These are phyloP conservation scores for Syrphus vitripennis DNA, from an alignment of 2,888 invertebrate genomes.

Conservation along the genomic window DNA sequence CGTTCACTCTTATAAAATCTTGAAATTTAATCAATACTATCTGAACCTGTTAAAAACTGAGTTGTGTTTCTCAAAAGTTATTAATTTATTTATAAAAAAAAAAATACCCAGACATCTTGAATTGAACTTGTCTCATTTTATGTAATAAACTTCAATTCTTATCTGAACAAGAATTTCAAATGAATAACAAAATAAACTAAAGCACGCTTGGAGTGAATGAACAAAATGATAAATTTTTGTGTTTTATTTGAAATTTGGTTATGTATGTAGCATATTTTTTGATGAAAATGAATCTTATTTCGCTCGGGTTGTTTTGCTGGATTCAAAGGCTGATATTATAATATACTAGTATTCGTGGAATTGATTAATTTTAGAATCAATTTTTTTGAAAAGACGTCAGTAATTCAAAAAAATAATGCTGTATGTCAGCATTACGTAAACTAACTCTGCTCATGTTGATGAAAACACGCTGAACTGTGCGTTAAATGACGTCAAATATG, in stretches of 20 bases:
- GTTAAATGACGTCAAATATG: neutral
- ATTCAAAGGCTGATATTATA: neutral
- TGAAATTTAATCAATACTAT: conserved; percentile 20
- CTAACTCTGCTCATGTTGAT: too few relatives aligned
- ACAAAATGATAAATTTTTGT: conserved; percentile 30
- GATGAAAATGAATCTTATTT: too few relatives aligned
- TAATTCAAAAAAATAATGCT: neutral
- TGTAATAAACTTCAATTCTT: conserved; percentile 14
- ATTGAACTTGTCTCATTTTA: conserved; percentile 25
- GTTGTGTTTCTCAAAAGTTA: conserved; percentile 47
- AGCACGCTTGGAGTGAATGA: conserved; percentile 67
- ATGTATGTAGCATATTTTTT: neutral
- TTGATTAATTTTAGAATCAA: neutral
- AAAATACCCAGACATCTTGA: neutral
- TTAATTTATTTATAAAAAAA: conserved; percentile 59
- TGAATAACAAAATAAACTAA: conserved; percentile 56
- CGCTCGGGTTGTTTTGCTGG: neutral
- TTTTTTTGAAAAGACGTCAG: neutral
- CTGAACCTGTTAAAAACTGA: conserved; percentile 10
- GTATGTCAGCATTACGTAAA: neutral
- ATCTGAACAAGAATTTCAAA: conserved; percentile 48
- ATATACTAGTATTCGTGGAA: neutral
- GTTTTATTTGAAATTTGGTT: neutral
- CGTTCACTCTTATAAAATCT: conserved; percentile 37
- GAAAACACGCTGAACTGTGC: neutral